Percentiles rank a stretch among this genome's conserved stretches.
phyloP scores from a whole-genome alignment of 2,888 invertebrate species.

The Keiferia lycopersicella region DNA sequence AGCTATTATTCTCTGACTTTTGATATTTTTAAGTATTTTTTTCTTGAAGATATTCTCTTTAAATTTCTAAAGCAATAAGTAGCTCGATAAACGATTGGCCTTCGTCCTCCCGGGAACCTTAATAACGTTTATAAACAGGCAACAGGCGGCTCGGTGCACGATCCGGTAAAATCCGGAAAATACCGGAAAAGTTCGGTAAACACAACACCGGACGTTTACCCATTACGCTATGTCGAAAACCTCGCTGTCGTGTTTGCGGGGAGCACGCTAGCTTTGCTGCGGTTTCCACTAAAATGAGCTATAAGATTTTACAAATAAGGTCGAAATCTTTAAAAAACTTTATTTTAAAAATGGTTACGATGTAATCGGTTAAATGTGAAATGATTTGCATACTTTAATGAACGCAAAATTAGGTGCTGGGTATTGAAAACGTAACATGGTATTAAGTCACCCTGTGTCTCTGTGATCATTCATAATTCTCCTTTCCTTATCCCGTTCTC shows the following conservation, averaged over 20 bases:
- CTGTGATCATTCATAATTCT: too few relatives aligned
- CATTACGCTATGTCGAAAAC: slow-evolving; percentile 49
- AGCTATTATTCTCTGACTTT: too few relatives aligned
- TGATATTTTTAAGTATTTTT: too few relatives aligned
- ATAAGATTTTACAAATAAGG: background rate
- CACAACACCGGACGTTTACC: slow-evolving; percentile 41
- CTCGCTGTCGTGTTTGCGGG: slow-evolving; percentile 40
- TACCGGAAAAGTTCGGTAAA: slow-evolving; percentile 13
- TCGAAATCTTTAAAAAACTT: background rate
- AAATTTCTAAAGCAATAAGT: slow-evolving; percentile 16
- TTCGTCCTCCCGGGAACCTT: slow-evolving; percentile 39
- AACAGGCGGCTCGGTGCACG: slow-evolving; percentile 44
- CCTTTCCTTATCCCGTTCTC: too few relatives aligned
- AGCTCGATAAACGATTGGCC: slow-evolving; percentile 41
- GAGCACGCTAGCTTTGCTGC: slow-evolving; percentile 37
- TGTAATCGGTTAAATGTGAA: slow-evolving; percentile 6
- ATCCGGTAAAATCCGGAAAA: slow-evolving; percentile 18
- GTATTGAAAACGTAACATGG: background rate
- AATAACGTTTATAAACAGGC: slow-evolving; percentile 51
- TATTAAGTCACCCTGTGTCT: background rate
- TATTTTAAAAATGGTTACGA: background rate
- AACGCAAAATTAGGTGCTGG: background rate
- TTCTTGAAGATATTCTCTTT: too few relatives aligned
- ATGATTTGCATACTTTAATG: slow-evolving; percentile 20
- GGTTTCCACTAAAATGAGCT: background rate